Evolutionary conservation across 2,797 vertebrate species (phyloP), one percentile per base, ranked within the genome.

Genomic region (Hemibagrus guttatus): DNA sequence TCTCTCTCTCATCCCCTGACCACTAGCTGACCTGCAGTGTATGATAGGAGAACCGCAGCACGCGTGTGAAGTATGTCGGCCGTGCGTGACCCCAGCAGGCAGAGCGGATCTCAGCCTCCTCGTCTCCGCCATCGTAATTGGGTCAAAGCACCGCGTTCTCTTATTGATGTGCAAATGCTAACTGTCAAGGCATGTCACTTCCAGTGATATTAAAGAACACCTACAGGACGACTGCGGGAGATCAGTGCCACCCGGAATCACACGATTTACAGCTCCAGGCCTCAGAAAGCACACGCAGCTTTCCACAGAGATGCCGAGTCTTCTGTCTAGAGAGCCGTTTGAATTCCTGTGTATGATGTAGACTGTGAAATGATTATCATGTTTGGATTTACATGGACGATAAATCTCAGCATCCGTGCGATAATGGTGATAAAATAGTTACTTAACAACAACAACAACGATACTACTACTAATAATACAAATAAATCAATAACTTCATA

Each of bases 111-210:
- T 13, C 58, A 56, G 52, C 31, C 54, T 26, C 31, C 76, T 80
- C 56, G 13, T 63, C 78, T 63, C 58, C 35, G 42, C 21, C 78
- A 3, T 58, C 35, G 78, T 81, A 95, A 95, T 94, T 94, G 94
- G 94, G 94, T 94, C 94, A 95, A 93, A 93, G 92, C 92, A 91
- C 90, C 89, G 90, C 90, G 89, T 90, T 91, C 88, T 88, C 91
- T 93, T 93, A 93, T 94, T 94, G 94, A 95, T 94, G 94, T 94
- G 94, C 93, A 94, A 94, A 94, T 94, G 91, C 86, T 86, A 84
- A 87, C 90, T 85, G 89, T 91, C 87, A 82, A 84, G 81, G 84
- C 89, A 74, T 92, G 91, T 93, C 92, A 93, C 92, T 93, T 92
- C 92, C 93, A 92, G 92, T 90, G 91, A 91, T 91, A 90, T 92